Base-by-base conservation (phyloP, 2,113 vertebrate species). In the Corythaeola cristata region DNA sequence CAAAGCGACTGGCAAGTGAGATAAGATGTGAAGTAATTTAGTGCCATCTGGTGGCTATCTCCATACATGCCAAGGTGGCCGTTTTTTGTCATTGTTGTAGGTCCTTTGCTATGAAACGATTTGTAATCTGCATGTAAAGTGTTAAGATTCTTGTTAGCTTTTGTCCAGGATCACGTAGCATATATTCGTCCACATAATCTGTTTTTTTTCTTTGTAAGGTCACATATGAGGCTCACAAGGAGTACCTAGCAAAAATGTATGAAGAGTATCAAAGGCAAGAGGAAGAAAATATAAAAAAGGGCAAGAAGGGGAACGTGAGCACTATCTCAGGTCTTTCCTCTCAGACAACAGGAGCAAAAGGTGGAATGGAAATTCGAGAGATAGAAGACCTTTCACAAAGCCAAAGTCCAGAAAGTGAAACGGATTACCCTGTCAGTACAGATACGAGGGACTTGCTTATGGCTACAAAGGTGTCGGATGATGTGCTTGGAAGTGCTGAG, bases 191-290 rank as follows among this genome's bases (percentile, higher is more conserved):
- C 33, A n/a, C 11, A 2, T 41, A 37, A 76, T 85, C 66, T 89
- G 4, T 27, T 84, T 5, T 78, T 78, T 39, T 89, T 89, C 18
- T 89, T 88, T 45, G 83, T 82, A 89, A 99, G 99, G 99, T 99
- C 89, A 99, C 99, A 18, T 99, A 99, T 27, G 99, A 99, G 95
- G 99, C 99, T 78, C 99, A 99, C 91, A 99, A 99, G 94, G 99
- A 99, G 95, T 99, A 99, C 94, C 96, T 99, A 67, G 99, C 99
- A 59, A 99, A 99, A 98, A 99, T 99, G 99, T 99, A 99, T 19
- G 99, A 99, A 93, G 99, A 99, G 59, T 99, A 99, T 97, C 99
- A 99, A 97, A 98, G 99, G 22, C 99, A 99, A 96, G 99, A 99
- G 88, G 99, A 99, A 78, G 99, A 99, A 93, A 99, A 99, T 94